Evolutionary conservation across 2,113 vertebrate species (phyloP).

Genomic region (Hippocampus abdominalis): DNA sequence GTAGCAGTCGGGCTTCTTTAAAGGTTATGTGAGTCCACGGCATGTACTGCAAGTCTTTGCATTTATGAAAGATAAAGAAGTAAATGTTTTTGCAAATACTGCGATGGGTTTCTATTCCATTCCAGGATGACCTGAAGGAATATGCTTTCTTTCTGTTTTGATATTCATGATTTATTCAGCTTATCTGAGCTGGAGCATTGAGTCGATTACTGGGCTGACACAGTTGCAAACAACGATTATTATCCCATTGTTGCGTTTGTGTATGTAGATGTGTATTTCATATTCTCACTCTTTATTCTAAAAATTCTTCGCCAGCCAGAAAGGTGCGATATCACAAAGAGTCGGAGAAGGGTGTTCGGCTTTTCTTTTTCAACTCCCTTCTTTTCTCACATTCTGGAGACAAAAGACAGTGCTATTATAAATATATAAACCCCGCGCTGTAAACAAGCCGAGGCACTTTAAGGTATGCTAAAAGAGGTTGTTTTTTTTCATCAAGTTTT

Average conservation of each 20-base stretch:
- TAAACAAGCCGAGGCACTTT: not conserved
- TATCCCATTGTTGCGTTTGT: too few relatives aligned
- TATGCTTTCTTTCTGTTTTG: not conserved
- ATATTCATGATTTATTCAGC: not conserved
- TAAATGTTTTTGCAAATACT: not conserved
- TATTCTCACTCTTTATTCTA: not conserved
- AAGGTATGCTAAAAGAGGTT: not conserved
- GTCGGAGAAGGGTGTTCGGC: not conserved
- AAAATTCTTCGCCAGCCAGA: not conserved
- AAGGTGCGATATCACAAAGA: not conserved
- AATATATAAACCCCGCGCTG: not conserved
- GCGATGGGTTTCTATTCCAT: not conserved
- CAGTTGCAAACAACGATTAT: too few relatives aligned
- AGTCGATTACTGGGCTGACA: not conserved
- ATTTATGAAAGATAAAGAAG: not conserved
- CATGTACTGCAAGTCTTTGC: not conserved
- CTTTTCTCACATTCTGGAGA: not conserved
- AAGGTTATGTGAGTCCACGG: not conserved
- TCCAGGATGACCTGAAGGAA: not conserved
- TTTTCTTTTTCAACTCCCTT: not conserved
- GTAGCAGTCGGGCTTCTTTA: not conserved
- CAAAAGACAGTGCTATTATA: not conserved
- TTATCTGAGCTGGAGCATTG: not conserved
- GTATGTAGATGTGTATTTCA: too few relatives aligned
- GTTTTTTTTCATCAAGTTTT: not conserved